Conservation (phyloP, 2,888 invertebrate genomes). For the Eulithis testata region DNA sequence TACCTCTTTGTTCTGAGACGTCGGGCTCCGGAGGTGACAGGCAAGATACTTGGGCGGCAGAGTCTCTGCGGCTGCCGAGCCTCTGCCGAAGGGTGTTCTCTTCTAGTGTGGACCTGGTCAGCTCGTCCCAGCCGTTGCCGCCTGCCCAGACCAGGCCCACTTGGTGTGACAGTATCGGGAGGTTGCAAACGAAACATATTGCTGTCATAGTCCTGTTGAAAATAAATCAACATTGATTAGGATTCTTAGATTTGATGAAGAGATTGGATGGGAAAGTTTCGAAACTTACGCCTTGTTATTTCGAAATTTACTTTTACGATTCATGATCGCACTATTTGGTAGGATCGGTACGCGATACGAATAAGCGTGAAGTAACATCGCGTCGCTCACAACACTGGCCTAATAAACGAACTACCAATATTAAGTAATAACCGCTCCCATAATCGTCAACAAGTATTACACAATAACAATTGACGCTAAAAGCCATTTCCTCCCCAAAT, state of each 20-base stretch:
- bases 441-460: constrained; percentile 66
- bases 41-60: constrained; percentile 95
- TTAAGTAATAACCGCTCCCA: constrained; percentile 79
- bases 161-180: constrained; percentile 97
- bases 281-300: constrained; percentile 78
- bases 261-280: neutral
- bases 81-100: constrained; percentile 94
- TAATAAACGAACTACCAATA: constrained; percentile 75
- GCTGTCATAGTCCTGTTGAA: constrained; percentile 94
- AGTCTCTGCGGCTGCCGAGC: constrained; percentile 93
- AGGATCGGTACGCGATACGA: constrained; percentile 55
- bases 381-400: constrained; percentile 70
- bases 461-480: constrained; percentile 65
- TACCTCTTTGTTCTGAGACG: constrained; percentile 83
- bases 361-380: constrained; percentile 68
- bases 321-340: constrained; percentile 59
- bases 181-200: constrained; percentile 98
- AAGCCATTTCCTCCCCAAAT: constrained; percentile 32
- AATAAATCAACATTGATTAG: constrained; percentile 45
- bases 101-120: constrained; percentile 92
- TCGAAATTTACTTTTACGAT: constrained; percentile 65
- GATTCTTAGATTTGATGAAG: constrained; percentile 3
- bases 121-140: constrained; percentile 97
- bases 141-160: constrained; percentile 97
- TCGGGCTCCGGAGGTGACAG: constrained; percentile 94